These are phyloP conservation scores for Branchellion lobata DNA, from an alignment of 2,888 invertebrate species.

Conservation along the genomic window DNA sequence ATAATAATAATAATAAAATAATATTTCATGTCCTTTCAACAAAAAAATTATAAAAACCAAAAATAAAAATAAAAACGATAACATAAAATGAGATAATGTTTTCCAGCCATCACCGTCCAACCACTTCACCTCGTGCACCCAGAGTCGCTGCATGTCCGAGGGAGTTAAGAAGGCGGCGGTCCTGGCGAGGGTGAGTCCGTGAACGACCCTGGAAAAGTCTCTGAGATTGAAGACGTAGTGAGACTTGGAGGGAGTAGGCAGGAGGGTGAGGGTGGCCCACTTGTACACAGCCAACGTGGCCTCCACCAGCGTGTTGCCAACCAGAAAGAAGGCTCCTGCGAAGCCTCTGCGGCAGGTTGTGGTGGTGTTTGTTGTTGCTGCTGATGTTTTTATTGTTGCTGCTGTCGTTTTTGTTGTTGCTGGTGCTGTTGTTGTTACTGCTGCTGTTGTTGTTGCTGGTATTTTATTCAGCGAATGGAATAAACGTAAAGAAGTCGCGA, in stretches of 20 bases:
- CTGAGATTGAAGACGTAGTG: constrained; percentile 63
- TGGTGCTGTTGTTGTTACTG: too few species aligned
- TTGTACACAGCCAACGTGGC: constrained; percentile 61
- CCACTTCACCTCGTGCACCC: constrained; percentile 80
- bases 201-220: constrained; percentile 83
- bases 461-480: too few species aligned
- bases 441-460: too few species aligned
- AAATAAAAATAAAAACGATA: too few species aligned
- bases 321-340: constrained; percentile 88
- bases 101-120: too few species aligned
- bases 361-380: not conserved
- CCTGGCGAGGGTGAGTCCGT: constrained; percentile 83
- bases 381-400: too few species aligned
- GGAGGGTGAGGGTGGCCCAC: constrained; percentile 59
- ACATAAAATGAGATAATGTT: too few species aligned
- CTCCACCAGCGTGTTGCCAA: constrained; percentile 79
- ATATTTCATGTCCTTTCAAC: too few species aligned
- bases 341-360: constrained; percentile 68
- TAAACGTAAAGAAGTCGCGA: too few species aligned
- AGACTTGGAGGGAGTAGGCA: constrained; percentile 63
- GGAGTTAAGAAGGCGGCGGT: constrained; percentile 86
- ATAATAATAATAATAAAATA: too few species aligned
- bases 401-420: too few species aligned
- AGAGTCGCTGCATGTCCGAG: constrained; percentile 81
- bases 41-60: too few species aligned